phyloP scores from a whole-genome alignment of 1,140 invertebrate genomes.

The Cydia fagiglandana region DNA sequence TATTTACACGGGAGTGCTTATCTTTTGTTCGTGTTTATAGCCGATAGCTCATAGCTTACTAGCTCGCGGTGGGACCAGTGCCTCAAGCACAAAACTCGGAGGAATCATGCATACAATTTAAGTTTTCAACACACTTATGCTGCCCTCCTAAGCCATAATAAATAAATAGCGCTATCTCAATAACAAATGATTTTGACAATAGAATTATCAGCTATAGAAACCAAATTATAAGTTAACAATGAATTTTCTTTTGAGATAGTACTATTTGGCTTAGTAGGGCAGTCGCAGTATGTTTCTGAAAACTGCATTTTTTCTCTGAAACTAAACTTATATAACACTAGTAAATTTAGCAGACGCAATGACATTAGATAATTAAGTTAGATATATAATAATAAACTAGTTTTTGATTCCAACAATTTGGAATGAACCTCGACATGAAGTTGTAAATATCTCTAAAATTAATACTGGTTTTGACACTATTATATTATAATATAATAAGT shows the following conservation, averaged over 20 bases:
- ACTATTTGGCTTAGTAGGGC: too few species aligned
- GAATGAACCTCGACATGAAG: background rate
- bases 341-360: background rate
- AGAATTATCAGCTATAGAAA: too few species aligned
- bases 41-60: too few species aligned
- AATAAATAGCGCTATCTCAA: too few species aligned
- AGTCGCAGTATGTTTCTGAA: background rate
- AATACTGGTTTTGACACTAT: background rate
- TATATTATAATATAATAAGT: too few species aligned
- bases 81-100: background rate
- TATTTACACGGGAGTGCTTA: too few species aligned
- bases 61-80: too few species aligned
- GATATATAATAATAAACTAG: background rate
- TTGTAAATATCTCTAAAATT: conserved; percentile 26
- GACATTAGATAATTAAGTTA: background rate
- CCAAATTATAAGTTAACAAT: too few species aligned
- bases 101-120: background rate
- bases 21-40: too few species aligned
- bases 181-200: too few species aligned
- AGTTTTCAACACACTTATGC: background rate
- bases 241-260: too few species aligned
- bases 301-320: background rate
- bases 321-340: background rate
- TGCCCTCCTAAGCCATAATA: too few species aligned
- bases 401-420: background rate